Base-by-base conservation (phyloP, 2,888 invertebrate genomes). In the Caenorhabditis sp. region DNA sequence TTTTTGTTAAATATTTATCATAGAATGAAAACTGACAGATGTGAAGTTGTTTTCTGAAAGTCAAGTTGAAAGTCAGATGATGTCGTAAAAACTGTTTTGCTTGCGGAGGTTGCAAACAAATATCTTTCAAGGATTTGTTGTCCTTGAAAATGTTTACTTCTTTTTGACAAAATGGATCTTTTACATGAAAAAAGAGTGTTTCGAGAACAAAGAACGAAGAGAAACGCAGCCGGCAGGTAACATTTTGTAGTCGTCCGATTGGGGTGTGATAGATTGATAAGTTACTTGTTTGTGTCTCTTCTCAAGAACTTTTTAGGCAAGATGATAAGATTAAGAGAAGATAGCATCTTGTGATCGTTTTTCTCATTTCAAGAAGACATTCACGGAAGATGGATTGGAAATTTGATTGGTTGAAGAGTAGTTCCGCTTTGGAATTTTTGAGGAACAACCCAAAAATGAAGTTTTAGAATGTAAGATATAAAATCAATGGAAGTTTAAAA, bases 161-260 rank as follows among this genome's bases (percentile, higher is more conserved):
- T 18, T 47, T 47, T 9, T 47, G 18, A 18, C 18, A n/a, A 47
- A 47, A 47, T 11, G 47, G n/a, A 18, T 47, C 47, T 18, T 61
- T 61, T 47, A 61, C 61, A 47, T 47, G 47, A 47, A 64, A 22
- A n/a, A 64, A 26, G n/a, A 44, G 47, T 44, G 20, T 56, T 8
- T 71, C 51, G 20, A 18, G 61, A 61, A 53, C 61, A 70, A 51
- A 60, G 69, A 69, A 60, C 58, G 60, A 53, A 62, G 53, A 61
- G 51, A 53, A 32, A 32, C 32, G 9, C 32, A 32, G 9, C 9
- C 32, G 28, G 32, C 44, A 32, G 35, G 64, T 56, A 50, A 72
- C 64, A 58, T 72, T 72, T 72, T 72, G 72, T 72, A 72, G 72
- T 37, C 72, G 32, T 51, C 35, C 40, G 64, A 71, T 35, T 22